phyloP scores from a whole-genome alignment of 35 echinoderm and acorn worm species.

The Ophioderma brevispina region DNA sequence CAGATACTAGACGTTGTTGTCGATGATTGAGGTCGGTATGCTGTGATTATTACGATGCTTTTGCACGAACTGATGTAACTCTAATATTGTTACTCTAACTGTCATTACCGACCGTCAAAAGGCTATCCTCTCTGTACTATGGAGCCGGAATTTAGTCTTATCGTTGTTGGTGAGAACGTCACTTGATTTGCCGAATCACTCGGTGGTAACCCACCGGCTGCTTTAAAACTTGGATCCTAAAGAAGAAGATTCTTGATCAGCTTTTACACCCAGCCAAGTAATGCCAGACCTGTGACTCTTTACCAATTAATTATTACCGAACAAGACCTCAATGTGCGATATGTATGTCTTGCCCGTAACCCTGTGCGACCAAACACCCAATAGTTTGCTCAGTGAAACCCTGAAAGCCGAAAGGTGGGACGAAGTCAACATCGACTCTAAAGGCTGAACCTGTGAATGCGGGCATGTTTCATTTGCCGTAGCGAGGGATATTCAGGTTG shows the following conservation, averaged over 20 bases:
- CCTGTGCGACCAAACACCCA: conserved; percentile 54
- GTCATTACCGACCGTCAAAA: conserved; percentile 50
- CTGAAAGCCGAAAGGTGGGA: conserved; percentile 48
- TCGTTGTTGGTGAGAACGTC: conserved; percentile 56
- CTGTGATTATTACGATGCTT: conserved; percentile 47
- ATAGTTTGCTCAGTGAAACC: conserved; percentile 67
- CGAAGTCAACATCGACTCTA: conserved; percentile 23
- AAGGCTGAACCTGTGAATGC: conserved; percentile 31
- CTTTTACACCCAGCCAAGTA: neutral
- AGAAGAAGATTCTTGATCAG: conserved; percentile 21
- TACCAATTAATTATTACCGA: conserved; percentile 43
- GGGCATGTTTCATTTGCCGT: conserved; percentile 50
- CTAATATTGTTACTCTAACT: conserved; percentile 43
- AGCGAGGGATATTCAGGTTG: conserved; percentile 41
- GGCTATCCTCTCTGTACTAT: conserved; percentile 57
- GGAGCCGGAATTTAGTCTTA: conserved; percentile 4
- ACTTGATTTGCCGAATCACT: conserved; percentile 61
- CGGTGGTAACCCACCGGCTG: conserved; percentile 72
- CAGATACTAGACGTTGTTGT: conserved; percentile 29
- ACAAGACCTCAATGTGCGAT: conserved; percentile 50
- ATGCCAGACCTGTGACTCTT: neutral
- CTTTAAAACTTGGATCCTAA: conserved; percentile 59
- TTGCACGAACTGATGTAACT: conserved; percentile 12
- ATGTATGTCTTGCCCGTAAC: conserved; percentile 65
- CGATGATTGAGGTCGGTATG: conserved; percentile 51